Evolutionary conservation across 2,113 vertebrate genomes (phyloP).

Genomic region (Callocephalon fimbriatum): DNA sequence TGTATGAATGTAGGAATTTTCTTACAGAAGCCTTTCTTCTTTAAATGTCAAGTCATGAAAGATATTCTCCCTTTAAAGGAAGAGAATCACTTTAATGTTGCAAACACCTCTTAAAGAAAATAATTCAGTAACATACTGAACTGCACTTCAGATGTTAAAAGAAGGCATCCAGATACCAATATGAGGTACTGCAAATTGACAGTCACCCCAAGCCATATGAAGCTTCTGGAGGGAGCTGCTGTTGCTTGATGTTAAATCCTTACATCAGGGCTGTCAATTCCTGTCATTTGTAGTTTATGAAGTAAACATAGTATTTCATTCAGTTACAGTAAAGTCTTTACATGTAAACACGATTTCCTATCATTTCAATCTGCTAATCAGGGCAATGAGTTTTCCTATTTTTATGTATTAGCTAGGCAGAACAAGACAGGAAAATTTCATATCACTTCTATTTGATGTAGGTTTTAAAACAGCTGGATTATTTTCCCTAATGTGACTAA

Average conservation of each 20-base stretch:
- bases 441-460: background rate
- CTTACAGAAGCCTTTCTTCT: background rate
- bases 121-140: background rate
- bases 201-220: background rate
- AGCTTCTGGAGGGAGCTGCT: background rate
- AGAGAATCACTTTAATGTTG: background rate
- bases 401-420: background rate
- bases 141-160: conserved; percentile 3
- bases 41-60: background rate
- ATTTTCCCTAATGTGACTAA: background rate
- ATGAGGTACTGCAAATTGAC: background rate
- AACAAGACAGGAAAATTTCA: background rate
- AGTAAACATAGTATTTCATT: background rate
- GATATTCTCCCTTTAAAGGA: background rate
- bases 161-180: background rate
- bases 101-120: background rate
- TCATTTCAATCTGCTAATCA: background rate
- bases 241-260: background rate
- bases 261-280: background rate
- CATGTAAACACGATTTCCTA: background rate
- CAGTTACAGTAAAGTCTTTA: background rate
- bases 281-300: conserved; percentile 2
- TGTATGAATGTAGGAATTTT: background rate
- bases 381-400: background rate
- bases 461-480: background rate